Conservation (phyloP, 1,140 invertebrate genomes). For the Neotoxoptera formosana region DNA sequence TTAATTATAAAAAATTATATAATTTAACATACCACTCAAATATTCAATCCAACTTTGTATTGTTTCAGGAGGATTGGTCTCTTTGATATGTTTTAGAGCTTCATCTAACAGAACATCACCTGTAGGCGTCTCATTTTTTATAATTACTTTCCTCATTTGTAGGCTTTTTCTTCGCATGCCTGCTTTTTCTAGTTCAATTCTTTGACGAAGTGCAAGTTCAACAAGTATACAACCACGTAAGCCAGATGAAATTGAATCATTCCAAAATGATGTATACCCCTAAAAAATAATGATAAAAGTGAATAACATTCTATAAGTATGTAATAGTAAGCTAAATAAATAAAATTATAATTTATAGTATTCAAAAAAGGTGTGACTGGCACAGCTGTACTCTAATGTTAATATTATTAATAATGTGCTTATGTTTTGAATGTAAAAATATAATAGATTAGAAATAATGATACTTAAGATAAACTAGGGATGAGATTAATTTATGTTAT, state of each 20-base stretch:
- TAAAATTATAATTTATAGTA: neutral
- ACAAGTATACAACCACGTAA: slow-evolving; percentile 98
- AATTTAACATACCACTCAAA: slow-evolving; percentile 82
- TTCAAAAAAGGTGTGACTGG: neutral
- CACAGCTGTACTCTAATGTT: neutral
- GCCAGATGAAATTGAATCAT: slow-evolving; percentile 99
- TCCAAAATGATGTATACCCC: slow-evolving; percentile 99
- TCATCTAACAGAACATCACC: slow-evolving; percentile 98
- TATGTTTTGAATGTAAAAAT: neutral
- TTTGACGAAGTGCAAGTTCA: slow-evolving; percentile 91
- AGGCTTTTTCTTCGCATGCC: slow-evolving; percentile 94
- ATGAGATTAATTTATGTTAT: too few species aligned
- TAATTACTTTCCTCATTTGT: slow-evolving; percentile 78
- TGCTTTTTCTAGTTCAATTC: slow-evolving; percentile 95
- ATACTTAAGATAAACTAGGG: too few species aligned
- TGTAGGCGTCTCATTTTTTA: slow-evolving; percentile 90
- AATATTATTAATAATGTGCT: neutral
- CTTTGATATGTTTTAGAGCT: slow-evolving; percentile 97
- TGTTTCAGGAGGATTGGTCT: slow-evolving; percentile 95
- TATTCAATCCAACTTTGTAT: slow-evolving; percentile 99
- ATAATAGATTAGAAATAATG: too few species aligned
- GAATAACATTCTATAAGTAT: neutral
- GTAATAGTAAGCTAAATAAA: neutral
- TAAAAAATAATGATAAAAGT: slow-evolving; percentile 65
- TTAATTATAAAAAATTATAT: slow-evolving; percentile 49